phyloP scores from a whole-genome alignment of 2,888 invertebrate genomes.

The Eumerus sabulonum region DNA sequence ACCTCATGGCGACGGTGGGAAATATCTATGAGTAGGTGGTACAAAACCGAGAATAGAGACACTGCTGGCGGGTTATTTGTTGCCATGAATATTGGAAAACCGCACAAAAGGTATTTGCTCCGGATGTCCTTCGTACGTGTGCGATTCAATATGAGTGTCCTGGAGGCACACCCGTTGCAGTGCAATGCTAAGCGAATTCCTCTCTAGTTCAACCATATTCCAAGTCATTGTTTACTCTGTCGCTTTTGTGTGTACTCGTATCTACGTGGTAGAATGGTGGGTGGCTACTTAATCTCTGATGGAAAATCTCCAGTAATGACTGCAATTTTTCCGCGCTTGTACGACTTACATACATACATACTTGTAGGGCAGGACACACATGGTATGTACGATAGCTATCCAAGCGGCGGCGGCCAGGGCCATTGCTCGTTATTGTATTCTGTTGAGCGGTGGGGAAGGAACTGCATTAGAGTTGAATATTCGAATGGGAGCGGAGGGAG shows the following conservation, averaged over 20 bases:
- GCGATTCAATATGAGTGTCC: conserved; percentile 52
- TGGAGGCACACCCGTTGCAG: conserved; percentile 26
- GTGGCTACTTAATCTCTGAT: conserved; percentile 63
- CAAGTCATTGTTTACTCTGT: conserved; percentile 24
- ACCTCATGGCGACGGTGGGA: not conserved
- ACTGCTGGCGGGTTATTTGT: conserved; percentile 36
- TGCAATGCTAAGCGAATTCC: conserved; percentile 12
- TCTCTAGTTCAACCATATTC: conserved; percentile 3
- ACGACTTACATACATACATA: not conserved
- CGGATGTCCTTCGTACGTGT: conserved; percentile 41
- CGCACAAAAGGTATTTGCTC: conserved; percentile 54
- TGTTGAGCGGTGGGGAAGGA: conserved; percentile 19
- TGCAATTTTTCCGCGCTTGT: conserved; percentile 62
- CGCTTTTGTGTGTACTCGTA: not conserved
- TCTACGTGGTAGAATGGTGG: conserved; percentile 1
- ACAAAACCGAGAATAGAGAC: too few relatives aligned
- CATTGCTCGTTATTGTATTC: conserved; percentile 19
- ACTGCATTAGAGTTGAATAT: conserved; percentile 37
- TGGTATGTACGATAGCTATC: too few relatives aligned
- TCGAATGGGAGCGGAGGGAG: conserved; percentile 36
- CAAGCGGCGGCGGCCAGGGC: too few relatives aligned
- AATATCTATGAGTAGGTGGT: not conserved
- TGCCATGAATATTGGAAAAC: conserved; percentile 59
- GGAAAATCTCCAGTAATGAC: conserved; percentile 67
- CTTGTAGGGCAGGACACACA: not conserved